Evolutionary conservation across 2,113 vertebrate species (phyloP).

Genomic region (Aegithalos caudatus): DNA sequence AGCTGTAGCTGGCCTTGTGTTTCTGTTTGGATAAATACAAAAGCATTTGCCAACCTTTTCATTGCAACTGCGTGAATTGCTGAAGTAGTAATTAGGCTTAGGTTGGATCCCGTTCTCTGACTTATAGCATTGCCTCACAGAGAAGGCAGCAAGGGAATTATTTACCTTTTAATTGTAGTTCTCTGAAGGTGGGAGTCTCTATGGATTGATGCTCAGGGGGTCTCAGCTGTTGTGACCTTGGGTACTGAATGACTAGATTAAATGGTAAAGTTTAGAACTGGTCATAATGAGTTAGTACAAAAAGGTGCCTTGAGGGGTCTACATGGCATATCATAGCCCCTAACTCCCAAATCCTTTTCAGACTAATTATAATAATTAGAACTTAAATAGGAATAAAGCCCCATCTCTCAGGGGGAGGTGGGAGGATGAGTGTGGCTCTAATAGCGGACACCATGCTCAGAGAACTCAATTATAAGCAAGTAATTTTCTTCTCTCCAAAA

Average conservation of each 20-base stretch:
- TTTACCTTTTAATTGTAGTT: conserved; percentile 73
- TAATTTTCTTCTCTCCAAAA: conserved; percentile 50
- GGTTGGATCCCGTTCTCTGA: conserved; percentile 32
- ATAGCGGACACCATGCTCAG: conserved; percentile 49
- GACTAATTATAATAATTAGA: conserved; percentile 58
- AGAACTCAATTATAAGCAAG: conserved; percentile 67
- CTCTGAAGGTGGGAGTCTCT: conserved; percentile 62
- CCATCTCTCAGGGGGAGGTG: conserved; percentile 35
- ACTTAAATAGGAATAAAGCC: conserved; percentile 62
- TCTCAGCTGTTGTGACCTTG: conserved; percentile 34
- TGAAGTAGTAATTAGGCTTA: conserved; percentile 45
- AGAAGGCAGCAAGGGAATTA: conserved; percentile 65
- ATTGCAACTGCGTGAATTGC: background rate
- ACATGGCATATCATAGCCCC: conserved; percentile 53
- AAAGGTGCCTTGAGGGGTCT: conserved; percentile 46
- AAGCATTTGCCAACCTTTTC: background rate
- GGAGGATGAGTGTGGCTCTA: conserved; percentile 56
- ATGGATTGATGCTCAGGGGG: conserved; percentile 48
- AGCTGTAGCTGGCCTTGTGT: background rate
- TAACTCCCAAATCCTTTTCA: conserved; percentile 67
- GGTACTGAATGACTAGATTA: conserved; percentile 37
- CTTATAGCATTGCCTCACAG: conserved; percentile 53
- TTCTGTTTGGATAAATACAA: background rate
- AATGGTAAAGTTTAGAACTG: conserved; percentile 50
- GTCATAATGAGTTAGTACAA: conserved; percentile 34